Evolutionary conservation across 2,888 invertebrate species (phyloP).

Genomic region (Anthrax anthrax): DNA sequence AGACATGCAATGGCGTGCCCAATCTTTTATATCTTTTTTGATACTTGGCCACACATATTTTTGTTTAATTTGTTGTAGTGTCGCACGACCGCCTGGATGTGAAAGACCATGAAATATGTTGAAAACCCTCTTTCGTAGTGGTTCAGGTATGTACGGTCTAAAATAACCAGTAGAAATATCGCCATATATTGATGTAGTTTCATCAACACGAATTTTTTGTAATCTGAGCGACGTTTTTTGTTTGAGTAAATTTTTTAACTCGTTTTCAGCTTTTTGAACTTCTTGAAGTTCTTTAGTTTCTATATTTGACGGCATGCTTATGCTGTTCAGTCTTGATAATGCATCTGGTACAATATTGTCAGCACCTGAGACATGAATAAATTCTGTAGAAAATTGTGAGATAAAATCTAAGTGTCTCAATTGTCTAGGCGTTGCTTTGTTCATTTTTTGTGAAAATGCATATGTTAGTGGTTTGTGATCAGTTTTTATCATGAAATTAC

Average conservation of each 20-base stretch:
- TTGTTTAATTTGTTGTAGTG: conserved; percentile 7
- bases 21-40: conserved; percentile 9
- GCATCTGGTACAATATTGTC: background rate
- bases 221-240: background rate
- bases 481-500: background rate
- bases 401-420: background rate
- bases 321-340: background rate
- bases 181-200: background rate
- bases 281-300: background rate
- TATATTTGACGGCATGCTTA: background rate
- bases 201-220: background rate
- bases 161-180: background rate
- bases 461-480: background rate
- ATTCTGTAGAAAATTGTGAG: background rate
- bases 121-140: background rate
- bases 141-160: background rate
- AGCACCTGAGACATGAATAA: background rate
- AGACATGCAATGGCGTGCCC: background rate
- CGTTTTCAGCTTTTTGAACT: background rate
- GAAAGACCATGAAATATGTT: no score
- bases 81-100: conserved; percentile 14
- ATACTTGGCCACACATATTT: conserved; percentile 15
- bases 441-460: background rate
- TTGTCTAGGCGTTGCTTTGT: background rate
- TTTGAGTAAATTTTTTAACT: background rate